A percentile compares a stretch with the other conserved stretches of the same genome.
phyloP scores from a whole-genome alignment of 2,113 vertebrate genomes.

The Sinocyclocheilus rhinocerous region DNA sequence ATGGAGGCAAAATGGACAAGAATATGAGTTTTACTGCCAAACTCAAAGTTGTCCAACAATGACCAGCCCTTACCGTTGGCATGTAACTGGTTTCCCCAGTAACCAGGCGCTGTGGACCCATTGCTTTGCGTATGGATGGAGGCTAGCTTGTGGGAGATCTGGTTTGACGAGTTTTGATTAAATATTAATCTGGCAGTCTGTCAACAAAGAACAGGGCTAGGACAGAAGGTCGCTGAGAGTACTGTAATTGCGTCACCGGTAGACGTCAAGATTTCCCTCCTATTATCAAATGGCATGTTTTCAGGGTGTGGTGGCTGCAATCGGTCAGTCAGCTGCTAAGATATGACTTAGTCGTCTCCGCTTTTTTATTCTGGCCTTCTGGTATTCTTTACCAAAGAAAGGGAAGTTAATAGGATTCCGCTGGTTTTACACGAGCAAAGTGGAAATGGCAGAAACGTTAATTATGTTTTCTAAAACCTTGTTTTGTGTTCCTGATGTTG shows the following conservation, averaged over 20 bases:
- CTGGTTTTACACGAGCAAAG: not conserved
- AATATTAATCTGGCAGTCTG: conserved; percentile 54
- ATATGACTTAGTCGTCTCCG: not conserved
- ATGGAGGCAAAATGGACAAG: not conserved
- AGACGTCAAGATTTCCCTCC: conserved; percentile 35
- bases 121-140: conserved; percentile 6
- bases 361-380: not conserved
- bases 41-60: not conserved
- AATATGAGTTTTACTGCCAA: not conserved
- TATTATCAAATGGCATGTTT: conserved; percentile 24
- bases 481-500: not conserved
- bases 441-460: not conserved
- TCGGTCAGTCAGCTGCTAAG: not conserved
- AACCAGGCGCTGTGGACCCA: conserved; percentile 1
- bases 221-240: conserved; percentile 25
- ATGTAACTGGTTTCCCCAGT: conserved; percentile 25
- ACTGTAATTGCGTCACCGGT: conserved; percentile 36
- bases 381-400: not conserved
- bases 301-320: conserved; percentile 36
- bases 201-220: conserved; percentile 45
- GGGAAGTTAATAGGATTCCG: not conserved
- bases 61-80: conserved; percentile 15
- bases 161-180: conserved; percentile 56
- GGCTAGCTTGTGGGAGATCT: conserved; percentile 41
- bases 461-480: not conserved